A percentile compares a stretch with the other conserved stretches of the same genome.
Evolutionary conservation across 2,888 invertebrate genomes (phyloP).

Genomic region (Agrochola macilenta): DNA sequence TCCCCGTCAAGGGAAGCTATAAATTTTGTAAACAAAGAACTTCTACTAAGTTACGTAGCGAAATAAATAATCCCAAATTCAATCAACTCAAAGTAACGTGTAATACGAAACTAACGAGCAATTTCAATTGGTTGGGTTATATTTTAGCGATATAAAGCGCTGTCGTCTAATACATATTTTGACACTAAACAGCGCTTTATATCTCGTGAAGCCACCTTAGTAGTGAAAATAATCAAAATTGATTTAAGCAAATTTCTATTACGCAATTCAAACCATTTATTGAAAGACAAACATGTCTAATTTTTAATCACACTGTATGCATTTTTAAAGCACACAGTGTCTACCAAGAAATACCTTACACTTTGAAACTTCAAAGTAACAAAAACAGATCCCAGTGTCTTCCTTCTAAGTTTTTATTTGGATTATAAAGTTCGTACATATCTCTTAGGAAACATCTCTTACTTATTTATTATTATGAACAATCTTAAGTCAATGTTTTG

Average conservation of each 20-base stretch:
- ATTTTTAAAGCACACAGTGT: not conserved
- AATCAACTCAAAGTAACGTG: too few species aligned
- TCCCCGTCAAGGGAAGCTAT: too few species aligned
- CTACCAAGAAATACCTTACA: not conserved
- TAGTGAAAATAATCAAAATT: not conserved
- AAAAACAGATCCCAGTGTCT: not conserved
- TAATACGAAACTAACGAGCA: too few species aligned
- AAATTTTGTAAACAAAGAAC: too few species aligned
- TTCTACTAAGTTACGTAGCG: too few species aligned
- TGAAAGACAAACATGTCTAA: too few species aligned
- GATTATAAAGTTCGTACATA: slow-evolving; percentile 5
- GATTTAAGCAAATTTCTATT: not conserved
- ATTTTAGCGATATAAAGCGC: too few species aligned
- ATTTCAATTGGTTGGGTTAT: too few species aligned
- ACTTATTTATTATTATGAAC: not conserved
- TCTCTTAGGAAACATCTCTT: not conserved
- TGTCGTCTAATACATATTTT: too few species aligned
- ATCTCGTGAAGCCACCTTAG: too few species aligned
- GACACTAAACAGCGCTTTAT: too few species aligned
- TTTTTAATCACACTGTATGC: not conserved
- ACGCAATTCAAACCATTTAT: not conserved
- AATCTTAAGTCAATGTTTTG: slow-evolving; percentile 34
- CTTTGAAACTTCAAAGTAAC: not conserved
- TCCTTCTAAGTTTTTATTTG: not conserved
- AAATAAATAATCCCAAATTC: too few species aligned